Conservation (phyloP, 1,140 invertebrate species). For the Heliconius nattereri region DNA sequence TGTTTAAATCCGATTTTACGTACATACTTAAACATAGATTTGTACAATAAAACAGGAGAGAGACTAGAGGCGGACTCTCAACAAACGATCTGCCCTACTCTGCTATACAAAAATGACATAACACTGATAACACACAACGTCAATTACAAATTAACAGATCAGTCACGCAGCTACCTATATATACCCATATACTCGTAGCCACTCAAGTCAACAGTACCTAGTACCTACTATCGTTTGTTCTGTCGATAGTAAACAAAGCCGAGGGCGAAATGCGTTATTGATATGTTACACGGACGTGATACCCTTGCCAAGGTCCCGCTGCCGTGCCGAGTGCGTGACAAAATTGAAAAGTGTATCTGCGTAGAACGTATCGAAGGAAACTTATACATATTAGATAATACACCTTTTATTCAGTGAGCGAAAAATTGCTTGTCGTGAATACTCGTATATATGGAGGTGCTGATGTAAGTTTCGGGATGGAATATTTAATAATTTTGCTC, state of each 20-base stretch:
- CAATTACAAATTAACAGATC: neutral
- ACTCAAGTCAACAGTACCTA: neutral
- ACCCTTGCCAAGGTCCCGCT: conserved; percentile 40
- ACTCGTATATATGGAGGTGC: neutral
- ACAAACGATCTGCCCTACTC: too few species aligned
- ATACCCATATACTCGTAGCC: too few species aligned
- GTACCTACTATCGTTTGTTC: neutral
- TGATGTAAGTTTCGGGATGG: neutral
- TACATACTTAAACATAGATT: neutral
- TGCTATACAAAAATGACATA: neutral
- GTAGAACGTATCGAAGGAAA: neutral
- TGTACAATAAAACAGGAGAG: too few species aligned
- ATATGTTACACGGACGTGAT: conserved; percentile 35
- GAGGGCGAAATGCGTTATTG: conserved; percentile 31
- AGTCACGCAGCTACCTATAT: neutral
- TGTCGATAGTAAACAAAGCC: conserved; percentile 18
- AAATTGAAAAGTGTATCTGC: conserved; percentile 21
- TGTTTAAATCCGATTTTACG: neutral
- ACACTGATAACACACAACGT: neutral
- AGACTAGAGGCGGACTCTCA: too few species aligned
- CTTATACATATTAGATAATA: neutral
- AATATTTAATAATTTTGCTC: neutral
- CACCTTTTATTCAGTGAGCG: conserved; percentile 14
- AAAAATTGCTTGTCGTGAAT: conserved; percentile 11
- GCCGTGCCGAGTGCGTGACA: conserved; percentile 30